A percentile compares a stretch with the other conserved stretches of the same genome.
phyloP scores from a whole-genome alignment of 2,797 vertebrate genomes.

The Anguilla marmorata region DNA sequence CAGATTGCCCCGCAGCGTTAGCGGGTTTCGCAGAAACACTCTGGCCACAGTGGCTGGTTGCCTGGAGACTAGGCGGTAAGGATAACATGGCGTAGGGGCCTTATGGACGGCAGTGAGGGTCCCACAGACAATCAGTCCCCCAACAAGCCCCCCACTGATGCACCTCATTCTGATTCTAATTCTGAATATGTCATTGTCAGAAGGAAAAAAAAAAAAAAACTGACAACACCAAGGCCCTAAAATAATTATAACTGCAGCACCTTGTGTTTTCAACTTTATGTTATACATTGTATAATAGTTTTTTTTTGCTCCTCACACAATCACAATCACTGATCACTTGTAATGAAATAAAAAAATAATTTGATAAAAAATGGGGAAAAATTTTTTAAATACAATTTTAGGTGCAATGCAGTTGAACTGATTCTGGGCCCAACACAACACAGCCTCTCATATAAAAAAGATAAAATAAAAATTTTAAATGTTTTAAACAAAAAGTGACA shows the following conservation, averaged over 20 bases:
- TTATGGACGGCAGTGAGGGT: neutral
- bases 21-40: neutral
- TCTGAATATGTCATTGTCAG: neutral
- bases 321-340: neutral
- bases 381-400: neutral
- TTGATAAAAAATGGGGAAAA: neutral
- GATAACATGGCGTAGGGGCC: neutral
- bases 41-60: neutral
- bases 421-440: neutral
- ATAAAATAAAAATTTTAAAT: neutral
- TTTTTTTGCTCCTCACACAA: neutral
- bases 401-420: neutral
- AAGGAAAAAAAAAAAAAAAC: neutral
- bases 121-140: neutral
- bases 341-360: neutral
- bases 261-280: neutral
- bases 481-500: neutral
- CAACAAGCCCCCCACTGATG: neutral
- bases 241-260: neutral
- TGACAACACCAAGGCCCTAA: neutral
- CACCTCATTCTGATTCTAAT: neutral
- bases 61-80: neutral
- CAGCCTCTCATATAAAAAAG: neutral
- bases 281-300: neutral
- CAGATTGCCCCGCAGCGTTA: neutral